Evolutionary conservation across 2,113 vertebrate genomes (phyloP), one percentile per base, ranked within the genome.

Genomic region (Tringa solitaria): DNA sequence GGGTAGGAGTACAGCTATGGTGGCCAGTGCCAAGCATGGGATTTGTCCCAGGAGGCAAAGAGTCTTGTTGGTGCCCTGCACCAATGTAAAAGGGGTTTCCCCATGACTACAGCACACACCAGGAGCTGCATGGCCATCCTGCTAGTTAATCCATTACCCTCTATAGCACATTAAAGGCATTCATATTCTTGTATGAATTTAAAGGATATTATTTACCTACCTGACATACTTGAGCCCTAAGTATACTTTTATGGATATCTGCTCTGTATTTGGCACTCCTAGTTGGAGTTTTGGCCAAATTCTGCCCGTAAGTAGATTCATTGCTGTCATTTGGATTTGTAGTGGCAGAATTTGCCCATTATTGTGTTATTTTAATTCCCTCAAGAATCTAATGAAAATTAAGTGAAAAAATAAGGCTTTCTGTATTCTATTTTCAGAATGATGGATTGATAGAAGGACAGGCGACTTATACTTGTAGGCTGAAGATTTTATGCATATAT

Each of bases 301-400:
- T 82, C 57, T 0, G 28, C 70, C 94, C 1, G 0, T 78, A 43
- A 93, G 70, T 68, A 95, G 95, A 90, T 97, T 96, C 90, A 96
- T 92, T 91, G 90, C 95, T 95, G 86, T 95, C 96, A 93, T 96
- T 96, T 92, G 90, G 95, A 96, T 93, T 95, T 96, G 94, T 95
- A 95, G 96, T 96, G 97, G 93, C 93, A 95, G 93, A 90, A 93
- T 94, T 97, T 95, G 92, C 89, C 97, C 94, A 93, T 97, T 95
- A 95, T 97, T 97, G 94, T 95, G 93, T 96, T 97, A 95, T 93
- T 96, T 96, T 97, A 96, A 97, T 96, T 95, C 97, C 95, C 93
- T 90, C 91, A 94, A 96, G 94, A 97, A 96, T 95, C 91, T 96
- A 96, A 96, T 97, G 95, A 97, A 96, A 97, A 96, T 96, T 97